phyloP scores from a whole-genome alignment of 2,113 vertebrate species.

The Amazona guildingii region DNA sequence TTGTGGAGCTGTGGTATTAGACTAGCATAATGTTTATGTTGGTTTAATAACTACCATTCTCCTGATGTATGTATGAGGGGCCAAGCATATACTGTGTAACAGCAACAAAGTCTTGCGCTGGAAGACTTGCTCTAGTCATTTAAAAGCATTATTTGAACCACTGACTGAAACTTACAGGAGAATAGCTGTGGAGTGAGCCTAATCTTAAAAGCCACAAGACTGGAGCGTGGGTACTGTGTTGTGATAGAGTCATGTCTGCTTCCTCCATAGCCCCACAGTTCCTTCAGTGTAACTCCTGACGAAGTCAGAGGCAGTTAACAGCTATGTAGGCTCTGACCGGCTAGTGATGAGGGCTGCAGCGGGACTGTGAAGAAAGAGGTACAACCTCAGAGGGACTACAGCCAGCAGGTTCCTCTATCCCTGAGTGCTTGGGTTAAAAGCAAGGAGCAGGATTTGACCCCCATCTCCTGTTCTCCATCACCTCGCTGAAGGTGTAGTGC shows the following conservation, averaged over 20 bases:
- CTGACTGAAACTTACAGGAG: neutral
- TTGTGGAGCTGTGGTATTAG: neutral
- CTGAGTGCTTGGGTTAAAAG: neutral
- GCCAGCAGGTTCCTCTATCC: neutral
- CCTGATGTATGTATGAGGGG: fast-evolving
- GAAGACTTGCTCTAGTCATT: neutral
- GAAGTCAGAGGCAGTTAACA: neutral
- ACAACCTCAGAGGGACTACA: neutral
- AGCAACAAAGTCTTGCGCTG: neutral
- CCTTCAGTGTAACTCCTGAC: neutral
- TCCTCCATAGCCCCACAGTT: neutral
- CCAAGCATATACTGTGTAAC: neutral
- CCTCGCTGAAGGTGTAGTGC: neutral
- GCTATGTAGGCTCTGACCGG: neutral
- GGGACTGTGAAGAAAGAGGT: neutral
- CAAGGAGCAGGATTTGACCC: neutral
- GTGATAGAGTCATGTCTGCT: neutral
- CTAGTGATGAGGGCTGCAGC: neutral
- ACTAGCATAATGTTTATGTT: neutral
- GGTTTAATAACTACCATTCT: neutral
- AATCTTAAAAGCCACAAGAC: neutral
- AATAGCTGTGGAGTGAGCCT: neutral
- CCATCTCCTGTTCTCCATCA: neutral
- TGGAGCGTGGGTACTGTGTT: neutral
- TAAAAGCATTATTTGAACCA: neutral